Evolutionary conservation across 2,113 vertebrate species (phyloP), one percentile per base, ranked within the genome.

Genomic region (Arenaria interpres): DNA sequence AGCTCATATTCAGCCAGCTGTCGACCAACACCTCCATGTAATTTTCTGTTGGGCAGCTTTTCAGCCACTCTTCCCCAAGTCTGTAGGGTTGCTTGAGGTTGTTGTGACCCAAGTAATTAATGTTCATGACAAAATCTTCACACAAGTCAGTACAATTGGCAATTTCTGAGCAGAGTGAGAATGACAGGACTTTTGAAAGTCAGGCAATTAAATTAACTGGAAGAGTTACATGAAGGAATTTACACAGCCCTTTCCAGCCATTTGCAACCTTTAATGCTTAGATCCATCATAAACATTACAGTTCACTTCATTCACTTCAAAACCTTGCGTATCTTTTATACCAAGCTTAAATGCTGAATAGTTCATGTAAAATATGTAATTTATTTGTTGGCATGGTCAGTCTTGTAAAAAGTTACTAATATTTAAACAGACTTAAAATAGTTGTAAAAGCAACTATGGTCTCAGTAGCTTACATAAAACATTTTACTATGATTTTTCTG

Each of bases 161-260:
- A 85, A 32, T 51, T 88, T 89, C 73, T 78, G 28, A 71, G 14
- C 28, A 74, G 18, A 76, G 7, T 59, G 30, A 66, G 28, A 94
- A 72, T 62, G 79, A 66, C 20, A 75, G 45, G 18, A 64, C 45
- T 92, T 95, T n/a, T 69, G 63, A 88, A 93, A 94, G n/a, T 80
- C 67, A 85, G 35, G 14, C 12, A 73, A 41, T 73, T 67, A 91
- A 88, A 68, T 83, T 67, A 82, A 50, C 8, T 69, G 50, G 10
- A 56, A 80, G 67, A 85, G 8, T 3, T 41, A n/a, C 19, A 35
- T 57, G 50, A 88, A 79, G 17, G 22, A 77, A 85, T 73, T 90
- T 83, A 62, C 10, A 23, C 5, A 62, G 37, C 27, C 9, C 4
- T 86, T 92, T 50, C 2, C 13, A 68, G 39, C 35, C 11, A 32